Base-by-base conservation (phyloP, 2,797 vertebrate genomes). In the Arremon aurantiirostris region DNA sequence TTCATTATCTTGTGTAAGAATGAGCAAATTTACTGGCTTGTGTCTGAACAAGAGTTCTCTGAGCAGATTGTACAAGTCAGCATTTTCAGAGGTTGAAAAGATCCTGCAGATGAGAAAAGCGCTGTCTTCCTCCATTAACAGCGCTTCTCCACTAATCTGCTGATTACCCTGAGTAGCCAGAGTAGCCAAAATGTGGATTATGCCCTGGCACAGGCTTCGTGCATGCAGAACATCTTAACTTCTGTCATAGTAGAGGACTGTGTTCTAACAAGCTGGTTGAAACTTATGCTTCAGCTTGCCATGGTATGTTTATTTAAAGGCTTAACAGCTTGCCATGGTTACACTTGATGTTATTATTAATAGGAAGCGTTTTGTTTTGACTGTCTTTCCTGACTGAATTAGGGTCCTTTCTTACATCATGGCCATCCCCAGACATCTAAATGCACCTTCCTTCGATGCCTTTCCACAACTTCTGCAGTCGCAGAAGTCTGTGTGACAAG, bases 241-340 rank as follows among this genome's bases (percentile, higher is more conserved):
- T 88, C 94, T 97, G 95, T 94, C 94, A 57, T 94, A 77, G 87
- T 37, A 79, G 87, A 90, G 87, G 82, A 86, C 95, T 96, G 95
- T 97, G 95, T 95, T 95, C 95, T 95, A 93, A 96, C 95, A 96
- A 96, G 93, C 88, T 93, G 52, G 85, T 81, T 91, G 87, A 95
- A 97, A 77, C 92, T 91, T 96, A 85, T 87, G 95, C 95, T 95
- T 95, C 92, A 91, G 86, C 92, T 92, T 97, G 95, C 91, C 79
- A 80, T 39, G 70, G 80, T 89, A 90, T 95, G 95, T 96, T 97
- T 96, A 96, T 94, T 94, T 94, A 94, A 96, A 88, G 77, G 91
- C 93, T 95, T 95, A 93, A 91, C 87, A 94, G 80, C 91, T 93
- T 95, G 94, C 93, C 80, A 73, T 94, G 87, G 82, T 94, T 96